phyloP scores from a whole-genome alignment of 1,140 invertebrate genomes.

The Oreohelix idahoensis region DNA sequence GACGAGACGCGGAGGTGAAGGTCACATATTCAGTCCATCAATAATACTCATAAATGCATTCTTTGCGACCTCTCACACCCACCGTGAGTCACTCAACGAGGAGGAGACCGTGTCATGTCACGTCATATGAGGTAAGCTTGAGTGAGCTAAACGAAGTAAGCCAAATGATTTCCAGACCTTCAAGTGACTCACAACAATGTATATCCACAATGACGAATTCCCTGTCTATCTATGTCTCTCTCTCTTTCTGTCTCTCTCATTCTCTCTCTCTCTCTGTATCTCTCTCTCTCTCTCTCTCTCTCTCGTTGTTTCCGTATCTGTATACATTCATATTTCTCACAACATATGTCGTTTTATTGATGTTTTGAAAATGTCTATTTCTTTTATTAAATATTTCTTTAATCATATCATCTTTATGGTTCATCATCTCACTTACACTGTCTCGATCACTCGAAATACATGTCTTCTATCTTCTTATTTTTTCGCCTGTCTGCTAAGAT shows the following conservation, averaged over 20 bases:
- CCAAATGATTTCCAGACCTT: not conserved
- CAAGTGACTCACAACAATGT: not conserved
- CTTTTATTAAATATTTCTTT: too few species aligned
- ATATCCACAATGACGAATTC: not conserved
- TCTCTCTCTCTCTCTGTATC: not conserved
- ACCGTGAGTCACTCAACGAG: not conserved
- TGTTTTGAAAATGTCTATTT: too few species aligned
- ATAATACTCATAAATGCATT: slow-evolving; percentile 1
- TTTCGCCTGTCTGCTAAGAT: too few species aligned
- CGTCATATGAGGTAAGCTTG: slow-evolving; percentile 10
- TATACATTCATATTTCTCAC: too few species aligned
- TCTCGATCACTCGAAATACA: too few species aligned
- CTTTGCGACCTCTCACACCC: not conserved
- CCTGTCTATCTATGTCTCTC: not conserved
- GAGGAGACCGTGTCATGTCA: not conserved
- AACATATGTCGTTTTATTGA: too few species aligned
- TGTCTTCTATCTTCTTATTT: too few species aligned
- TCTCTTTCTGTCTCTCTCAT: not conserved
- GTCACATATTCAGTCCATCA: slow-evolving; percentile 6
- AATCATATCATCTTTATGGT: too few species aligned
- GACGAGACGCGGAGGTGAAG: not conserved
- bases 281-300: not conserved
- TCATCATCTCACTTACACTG: too few species aligned
- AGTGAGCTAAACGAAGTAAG: not conserved
- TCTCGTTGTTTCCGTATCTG: too few species aligned